A percentile compares a stretch with the other conserved stretches of the same genome.
These are phyloP conservation scores for Idaea aversata DNA, from an alignment of 2,888 invertebrate genomes.

Conservation along the genomic window DNA sequence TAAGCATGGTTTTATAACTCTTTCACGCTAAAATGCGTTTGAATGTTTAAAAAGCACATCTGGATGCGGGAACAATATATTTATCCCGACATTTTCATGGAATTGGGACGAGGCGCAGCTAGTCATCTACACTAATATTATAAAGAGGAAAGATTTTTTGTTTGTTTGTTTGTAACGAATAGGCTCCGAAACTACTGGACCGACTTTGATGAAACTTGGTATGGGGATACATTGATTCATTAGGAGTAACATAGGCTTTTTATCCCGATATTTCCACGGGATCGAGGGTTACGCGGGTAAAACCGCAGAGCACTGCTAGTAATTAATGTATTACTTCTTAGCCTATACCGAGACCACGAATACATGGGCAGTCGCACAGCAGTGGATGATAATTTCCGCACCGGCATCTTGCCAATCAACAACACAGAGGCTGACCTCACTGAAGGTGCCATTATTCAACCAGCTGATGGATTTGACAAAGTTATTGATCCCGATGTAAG, in stretches of 20 bases:
- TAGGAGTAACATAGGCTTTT: too few relatives aligned
- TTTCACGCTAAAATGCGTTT: neutral
- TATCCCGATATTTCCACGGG: too few relatives aligned
- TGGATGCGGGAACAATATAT: neutral
- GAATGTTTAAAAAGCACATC: neutral
- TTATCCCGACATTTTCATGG: too few relatives aligned
- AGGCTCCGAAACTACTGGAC: too few relatives aligned
- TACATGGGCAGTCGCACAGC: slow-evolving; percentile 35
- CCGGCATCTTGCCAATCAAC: slow-evolving; percentile 41
- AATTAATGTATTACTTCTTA: slow-evolving; percentile 15
- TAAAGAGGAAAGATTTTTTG: too few relatives aligned
- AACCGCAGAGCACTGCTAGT: too few relatives aligned
- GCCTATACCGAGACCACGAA: slow-evolving; percentile 40
- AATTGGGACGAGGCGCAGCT: too few relatives aligned
- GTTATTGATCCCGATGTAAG: slow-evolving; percentile 47
- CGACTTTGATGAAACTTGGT: too few relatives aligned
- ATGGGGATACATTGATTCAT: too few relatives aligned
- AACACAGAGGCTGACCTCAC: slow-evolving; percentile 47
- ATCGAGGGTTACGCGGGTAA: too few relatives aligned
- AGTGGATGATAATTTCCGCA: slow-evolving; percentile 39
- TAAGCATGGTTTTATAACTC: neutral
- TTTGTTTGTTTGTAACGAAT: too few relatives aligned
- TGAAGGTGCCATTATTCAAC: slow-evolving; percentile 43
- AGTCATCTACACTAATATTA: too few relatives aligned
- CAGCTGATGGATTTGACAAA: slow-evolving; percentile 39